These are phyloP conservation scores for Gobio occitaniae DNA, from an alignment of 2,797 vertebrate species.

Conservation along the genomic window DNA sequence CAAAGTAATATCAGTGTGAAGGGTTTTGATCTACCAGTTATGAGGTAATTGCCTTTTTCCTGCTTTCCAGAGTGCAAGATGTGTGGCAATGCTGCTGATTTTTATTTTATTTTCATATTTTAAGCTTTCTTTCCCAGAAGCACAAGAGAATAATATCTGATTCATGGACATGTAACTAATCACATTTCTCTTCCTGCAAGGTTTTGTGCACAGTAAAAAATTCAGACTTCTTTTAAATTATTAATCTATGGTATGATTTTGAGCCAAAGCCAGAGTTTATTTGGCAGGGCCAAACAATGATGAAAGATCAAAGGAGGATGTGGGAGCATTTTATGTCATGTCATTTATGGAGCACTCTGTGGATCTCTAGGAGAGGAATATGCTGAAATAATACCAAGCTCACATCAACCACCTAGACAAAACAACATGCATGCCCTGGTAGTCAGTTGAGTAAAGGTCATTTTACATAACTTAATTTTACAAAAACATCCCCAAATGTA, in stretches of 20 bases:
- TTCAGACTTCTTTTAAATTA: constrained; percentile 61
- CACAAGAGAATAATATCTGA: not conserved
- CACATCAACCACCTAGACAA: not conserved
- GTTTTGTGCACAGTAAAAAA: constrained; percentile 29
- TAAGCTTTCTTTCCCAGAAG: not conserved
- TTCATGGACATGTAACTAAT: constrained; percentile 13
- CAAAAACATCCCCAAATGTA: not conserved
- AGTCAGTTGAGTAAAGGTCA: not conserved
- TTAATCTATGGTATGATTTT: constrained; percentile 52
- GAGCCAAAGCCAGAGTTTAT: constrained; percentile 64
- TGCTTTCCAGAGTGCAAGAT: not conserved
- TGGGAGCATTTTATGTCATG: constrained; percentile 73
- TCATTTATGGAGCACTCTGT: constrained; percentile 57
- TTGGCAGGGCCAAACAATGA: constrained; percentile 64
- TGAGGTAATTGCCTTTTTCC: constrained; percentile 3
- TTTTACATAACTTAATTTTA: not conserved
- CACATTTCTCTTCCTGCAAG: not conserved
- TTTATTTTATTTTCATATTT: not conserved
- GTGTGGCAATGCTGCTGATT: not conserved
- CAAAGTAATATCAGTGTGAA: constrained; percentile 4
- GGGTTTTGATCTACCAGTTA: constrained; percentile 13
- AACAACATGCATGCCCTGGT: not conserved
- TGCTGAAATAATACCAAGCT: constrained; percentile 32
- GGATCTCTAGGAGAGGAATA: constrained; percentile 59
- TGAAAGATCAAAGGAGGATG: constrained; percentile 65